Base-by-base conservation (phyloP, 2,797 vertebrate genomes). In the Furcifer pardalis region DNA sequence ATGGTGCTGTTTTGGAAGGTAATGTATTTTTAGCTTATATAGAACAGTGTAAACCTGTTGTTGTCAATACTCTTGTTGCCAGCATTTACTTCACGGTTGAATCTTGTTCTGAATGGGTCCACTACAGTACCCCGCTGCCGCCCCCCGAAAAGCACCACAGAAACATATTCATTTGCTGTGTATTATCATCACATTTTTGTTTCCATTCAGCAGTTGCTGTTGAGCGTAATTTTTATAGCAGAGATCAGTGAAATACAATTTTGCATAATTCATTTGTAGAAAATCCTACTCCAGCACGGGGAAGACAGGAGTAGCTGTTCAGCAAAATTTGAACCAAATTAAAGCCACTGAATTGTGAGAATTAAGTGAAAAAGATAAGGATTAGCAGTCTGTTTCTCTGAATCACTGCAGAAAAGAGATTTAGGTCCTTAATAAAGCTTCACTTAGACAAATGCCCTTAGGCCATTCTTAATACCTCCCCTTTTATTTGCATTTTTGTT, bases 21-120 rank as follows among this genome's bases (percentile, higher is more conserved):
- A 2, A 74, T 69, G 68, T 87, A 74, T 90, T 81, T 82, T 74
- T 77, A 83, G 84, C 81, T 85, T 89, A 83, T 86, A 72, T 46
- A 91, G 66, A 83, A 37, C 73, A 86, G 25, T 72, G 60, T 15
- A 78, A 56, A 74, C 59, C 69, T 85, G 30, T 88, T 84, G 75
- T 19, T 90, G 7, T 63, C 40, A 71, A 1, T 72, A 19, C 49
- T 87, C 44, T 83, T 8, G 62, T 62, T 83, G 59, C 71, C 82
- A 60, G 6, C 73, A 60, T 68, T 86, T 9, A 86, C 71, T 81
- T 65, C 27, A 84, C 3, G 30, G 82, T 88, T 78, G 17, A 81
- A 75, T 86, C 62, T 78, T 90, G 79, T 89, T n/a, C 44, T 66
- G 42, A 5, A 78, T 83, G 40, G 23, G 89, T 74, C 73, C 85